These are phyloP conservation scores for Tamias sibiricus DNA, from an alignment of 2,113 vertebrate species.

Conservation along the genomic window DNA sequence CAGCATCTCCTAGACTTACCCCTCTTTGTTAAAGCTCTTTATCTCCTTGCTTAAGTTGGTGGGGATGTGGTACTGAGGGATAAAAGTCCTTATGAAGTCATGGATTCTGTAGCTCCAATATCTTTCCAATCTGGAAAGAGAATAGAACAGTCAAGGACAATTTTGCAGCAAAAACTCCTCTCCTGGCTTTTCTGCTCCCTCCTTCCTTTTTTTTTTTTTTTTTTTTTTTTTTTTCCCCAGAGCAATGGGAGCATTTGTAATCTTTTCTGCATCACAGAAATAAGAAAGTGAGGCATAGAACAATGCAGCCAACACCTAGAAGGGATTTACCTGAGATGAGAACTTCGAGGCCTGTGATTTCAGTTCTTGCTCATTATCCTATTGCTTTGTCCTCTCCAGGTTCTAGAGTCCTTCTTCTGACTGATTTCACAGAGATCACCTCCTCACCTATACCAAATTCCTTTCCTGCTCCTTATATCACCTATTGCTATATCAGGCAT, in stretches of 20 bases:
- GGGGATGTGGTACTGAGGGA: background rate
- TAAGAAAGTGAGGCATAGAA: constrained; percentile 61
- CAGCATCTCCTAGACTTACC: constrained; percentile 4
- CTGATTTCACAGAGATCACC: constrained; percentile 10
- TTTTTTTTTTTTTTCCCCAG: too few species aligned
- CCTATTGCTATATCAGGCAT: background rate
- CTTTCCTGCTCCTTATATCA: background rate
- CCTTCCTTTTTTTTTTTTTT: background rate
- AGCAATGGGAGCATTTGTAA: background rate
- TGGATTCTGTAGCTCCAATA: background rate
- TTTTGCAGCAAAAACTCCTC: background rate
- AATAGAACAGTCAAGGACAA: background rate
- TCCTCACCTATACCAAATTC: background rate
- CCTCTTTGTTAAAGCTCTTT: background rate
- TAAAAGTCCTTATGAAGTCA: background rate
- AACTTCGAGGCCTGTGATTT: background rate
- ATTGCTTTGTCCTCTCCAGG: background rate
- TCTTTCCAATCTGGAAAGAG: background rate
- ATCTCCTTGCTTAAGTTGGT: constrained; percentile 3
- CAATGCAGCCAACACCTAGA: constrained; percentile 13
- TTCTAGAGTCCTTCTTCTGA: background rate
- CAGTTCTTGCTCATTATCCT: constrained; percentile 14
- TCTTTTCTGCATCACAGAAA: constrained; percentile 36
- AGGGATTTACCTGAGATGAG: background rate
- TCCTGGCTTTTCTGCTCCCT: constrained; percentile 30